These are phyloP conservation scores for Leptocoma aspasia DNA, from an alignment of 2,113 vertebrate species.

Conservation along the genomic window DNA sequence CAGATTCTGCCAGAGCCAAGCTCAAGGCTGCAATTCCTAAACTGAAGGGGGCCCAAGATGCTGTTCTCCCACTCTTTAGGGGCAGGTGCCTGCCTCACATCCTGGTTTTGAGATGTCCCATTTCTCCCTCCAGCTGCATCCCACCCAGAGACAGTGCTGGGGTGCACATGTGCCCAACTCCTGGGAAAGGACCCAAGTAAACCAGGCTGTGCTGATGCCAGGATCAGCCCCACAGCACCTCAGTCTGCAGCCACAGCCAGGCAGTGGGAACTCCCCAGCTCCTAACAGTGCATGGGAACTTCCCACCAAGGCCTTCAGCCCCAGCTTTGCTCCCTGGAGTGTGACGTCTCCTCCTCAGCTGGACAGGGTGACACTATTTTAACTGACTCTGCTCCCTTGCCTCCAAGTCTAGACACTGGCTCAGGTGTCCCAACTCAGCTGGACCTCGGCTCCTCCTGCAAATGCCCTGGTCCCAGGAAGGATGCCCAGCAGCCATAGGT, in stretches of 20 bases:
- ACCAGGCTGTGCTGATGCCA: neutral
- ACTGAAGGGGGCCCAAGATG: neutral
- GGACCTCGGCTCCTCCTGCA: neutral
- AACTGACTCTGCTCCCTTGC: neutral
- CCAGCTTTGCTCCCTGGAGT: neutral
- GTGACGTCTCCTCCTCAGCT: neutral
- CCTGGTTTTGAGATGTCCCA: neutral
- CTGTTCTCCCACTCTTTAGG: neutral
- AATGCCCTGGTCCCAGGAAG: neutral
- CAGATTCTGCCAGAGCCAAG: neutral
- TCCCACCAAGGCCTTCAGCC: neutral
- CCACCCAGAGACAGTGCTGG: neutral
- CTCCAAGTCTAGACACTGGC: neutral
- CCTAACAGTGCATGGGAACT: neutral
- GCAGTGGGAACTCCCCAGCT: neutral
- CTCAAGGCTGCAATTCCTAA: neutral
- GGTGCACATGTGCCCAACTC: accelerated
- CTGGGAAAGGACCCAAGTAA: neutral
- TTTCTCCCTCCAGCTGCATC: neutral
- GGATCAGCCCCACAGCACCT: neutral
- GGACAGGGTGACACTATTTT: accelerated
- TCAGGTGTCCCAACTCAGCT: neutral
- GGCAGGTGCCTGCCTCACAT: neutral
- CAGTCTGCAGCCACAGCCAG: neutral
- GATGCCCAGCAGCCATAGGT: neutral